Evolutionary conservation across 2,113 vertebrate species (phyloP), one percentile per base, ranked within the genome.

Genomic region (Cranoglanis bouderius): DNA sequence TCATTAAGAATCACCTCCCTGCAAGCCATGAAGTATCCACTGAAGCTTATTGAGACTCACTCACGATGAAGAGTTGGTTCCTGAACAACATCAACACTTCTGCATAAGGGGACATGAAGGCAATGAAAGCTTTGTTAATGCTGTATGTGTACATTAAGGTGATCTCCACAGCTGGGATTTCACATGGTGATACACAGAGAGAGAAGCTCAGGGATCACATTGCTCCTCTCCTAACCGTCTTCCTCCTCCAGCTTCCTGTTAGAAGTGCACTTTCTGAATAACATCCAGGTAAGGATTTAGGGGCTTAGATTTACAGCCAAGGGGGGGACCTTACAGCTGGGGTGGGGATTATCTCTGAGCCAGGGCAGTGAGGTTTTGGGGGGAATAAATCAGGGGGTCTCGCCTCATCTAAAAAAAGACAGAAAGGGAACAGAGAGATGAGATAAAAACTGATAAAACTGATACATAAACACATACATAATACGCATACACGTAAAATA

Each of bases 281-380:
- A 88, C 85, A 88, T 92, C 92, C 93, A 93, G 93, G 92, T 93
- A 90, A 92, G 90, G 90, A 92, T 93, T 92, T 92, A 92, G 90
- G 89, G 88, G 91, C 87, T 92, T 88, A 87, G 92, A 93, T 93
- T 92, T 93, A 93, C 85, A 89, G 84, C 67, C 78, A 84, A 57
- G 24, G 29, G 90, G 90, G 92, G 90, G 92, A 90, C 55, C 88
- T 91, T 87, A 91, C 93, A 93, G 93, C 92, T 92, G 92, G 92
- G 90, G 89, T 83, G 88, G 90, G 90, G 92, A 93, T 93, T 92
- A 93, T 86, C 75, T 75, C 78, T 49, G 67, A 84, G 88, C 88
- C 82, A 61, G 90, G 65, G 88, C 90, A 91, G 90, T 91, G 91
- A 92, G 88, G 90, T 80, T 92, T 92, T 63, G 19, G 40, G 75